Evolutionary conservation across 2,797 vertebrate genomes (phyloP).

Genomic region (Syngnathus acus): DNA sequence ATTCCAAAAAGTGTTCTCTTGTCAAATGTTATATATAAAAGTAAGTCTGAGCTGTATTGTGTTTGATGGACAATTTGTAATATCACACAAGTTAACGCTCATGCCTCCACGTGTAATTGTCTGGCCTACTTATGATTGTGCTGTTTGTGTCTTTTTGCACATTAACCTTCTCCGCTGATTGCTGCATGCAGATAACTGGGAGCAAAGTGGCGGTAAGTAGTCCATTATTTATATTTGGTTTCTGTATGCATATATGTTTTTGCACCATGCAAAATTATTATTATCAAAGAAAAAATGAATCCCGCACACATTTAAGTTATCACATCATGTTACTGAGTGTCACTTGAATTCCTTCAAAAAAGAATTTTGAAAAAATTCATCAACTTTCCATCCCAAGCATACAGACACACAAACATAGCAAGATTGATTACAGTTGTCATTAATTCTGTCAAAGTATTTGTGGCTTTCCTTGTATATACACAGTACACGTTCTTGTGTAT

Average conservation of each 20-base stretch:
- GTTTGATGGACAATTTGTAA: constrained; percentile 43
- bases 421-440: no score
- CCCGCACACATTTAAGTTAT: no score
- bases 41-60: constrained; percentile 11
- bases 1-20: constrained; percentile 20
- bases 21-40: constrained; percentile 22
- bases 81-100: constrained; percentile 60
- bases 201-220: constrained; percentile 98
- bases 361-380: not conserved
- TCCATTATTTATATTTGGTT: constrained; percentile 65
- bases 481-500: no score
- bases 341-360: not conserved
- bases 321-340: no score
- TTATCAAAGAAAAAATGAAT: no score
- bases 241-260: constrained; percentile 50
- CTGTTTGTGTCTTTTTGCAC: constrained; percentile 89
- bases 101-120: constrained; percentile 70
- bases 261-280: constrained; percentile 4
- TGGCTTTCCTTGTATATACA: not conserved
- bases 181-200: constrained; percentile 99
- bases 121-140: constrained; percentile 85
- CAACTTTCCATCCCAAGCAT: not conserved
- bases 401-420: not conserved
- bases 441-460: not conserved
- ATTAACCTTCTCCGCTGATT: constrained; percentile 89